Conservation (phyloP, 2,113 vertebrate genomes). For the Marmota flaviventris region DNA sequence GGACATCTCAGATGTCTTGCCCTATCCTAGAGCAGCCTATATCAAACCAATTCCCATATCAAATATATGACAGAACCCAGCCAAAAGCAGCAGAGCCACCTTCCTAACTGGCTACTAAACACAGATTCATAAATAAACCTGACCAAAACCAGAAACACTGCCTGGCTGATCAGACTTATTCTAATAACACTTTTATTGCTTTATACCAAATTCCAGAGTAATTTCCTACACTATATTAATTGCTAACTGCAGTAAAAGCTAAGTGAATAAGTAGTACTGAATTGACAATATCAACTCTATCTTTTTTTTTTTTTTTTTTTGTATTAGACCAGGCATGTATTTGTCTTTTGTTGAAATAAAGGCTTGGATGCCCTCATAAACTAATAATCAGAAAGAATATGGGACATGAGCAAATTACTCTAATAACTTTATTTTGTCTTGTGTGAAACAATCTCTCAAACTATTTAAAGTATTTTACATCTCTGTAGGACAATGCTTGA, state of each 20-base stretch:
- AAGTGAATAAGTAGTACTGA: background rate
- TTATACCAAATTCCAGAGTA: constrained; percentile 34
- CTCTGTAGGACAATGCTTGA: constrained; percentile 66
- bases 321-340: background rate
- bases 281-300: background rate
- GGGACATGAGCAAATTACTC: constrained; percentile 32
- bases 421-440: constrained; percentile 63
- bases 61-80: background rate
- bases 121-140: background rate
- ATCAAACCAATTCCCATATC: background rate
- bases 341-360: constrained; percentile 39
- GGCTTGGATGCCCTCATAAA: constrained; percentile 17
- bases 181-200: background rate
- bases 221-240: background rate
- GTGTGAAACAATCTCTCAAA: constrained; percentile 39
- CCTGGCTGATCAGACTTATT: background rate
- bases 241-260: background rate
- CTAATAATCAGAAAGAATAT: constrained; percentile 56
- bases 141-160: background rate
- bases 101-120: background rate
- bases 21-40: background rate
- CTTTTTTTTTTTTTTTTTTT: background rate
- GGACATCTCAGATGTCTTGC: background rate
- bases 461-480: constrained; percentile 69
- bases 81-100: background rate